Conservation (phyloP, 2,113 vertebrate species). For the Furnarius figulus region DNA sequence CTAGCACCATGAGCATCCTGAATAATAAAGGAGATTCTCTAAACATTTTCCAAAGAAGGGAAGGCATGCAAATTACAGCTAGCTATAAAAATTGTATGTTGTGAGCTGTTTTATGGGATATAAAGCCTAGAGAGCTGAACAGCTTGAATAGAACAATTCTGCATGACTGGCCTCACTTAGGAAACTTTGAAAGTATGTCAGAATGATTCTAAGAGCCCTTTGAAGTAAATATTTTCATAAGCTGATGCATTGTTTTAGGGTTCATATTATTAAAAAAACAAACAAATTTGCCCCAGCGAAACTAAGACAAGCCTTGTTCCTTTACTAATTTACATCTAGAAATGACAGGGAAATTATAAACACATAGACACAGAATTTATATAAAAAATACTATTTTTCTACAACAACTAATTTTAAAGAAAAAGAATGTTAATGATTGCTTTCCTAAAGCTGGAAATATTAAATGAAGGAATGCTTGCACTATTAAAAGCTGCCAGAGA, state of each 20-base stretch:
- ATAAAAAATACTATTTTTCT: background rate
- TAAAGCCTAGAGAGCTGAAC: conserved; percentile 16
- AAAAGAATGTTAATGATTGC: background rate
- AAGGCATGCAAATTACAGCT: conserved; percentile 24
- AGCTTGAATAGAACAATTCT: conserved; percentile 10
- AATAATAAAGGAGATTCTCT: background rate
- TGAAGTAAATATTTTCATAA: background rate
- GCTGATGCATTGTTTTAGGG: background rate
- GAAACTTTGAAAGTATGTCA: background rate
- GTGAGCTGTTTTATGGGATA: background rate
- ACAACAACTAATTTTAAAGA: background rate
- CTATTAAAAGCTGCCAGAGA: background rate
- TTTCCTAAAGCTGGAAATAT: background rate
- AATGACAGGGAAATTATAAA: background rate
- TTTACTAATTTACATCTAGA: background rate
- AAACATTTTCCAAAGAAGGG: conserved; percentile 16
- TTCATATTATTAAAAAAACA: background rate
- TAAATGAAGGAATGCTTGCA: background rate
- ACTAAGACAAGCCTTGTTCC: background rate
- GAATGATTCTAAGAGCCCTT: background rate
- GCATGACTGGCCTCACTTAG: background rate
- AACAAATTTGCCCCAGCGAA: background rate
- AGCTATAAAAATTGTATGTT: background rate
- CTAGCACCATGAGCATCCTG: background rate
- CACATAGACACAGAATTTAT: background rate